These are phyloP conservation scores for Hymenochirus boettgeri DNA, from an alignment of 2,113 vertebrate species.

Conservation along the genomic window DNA sequence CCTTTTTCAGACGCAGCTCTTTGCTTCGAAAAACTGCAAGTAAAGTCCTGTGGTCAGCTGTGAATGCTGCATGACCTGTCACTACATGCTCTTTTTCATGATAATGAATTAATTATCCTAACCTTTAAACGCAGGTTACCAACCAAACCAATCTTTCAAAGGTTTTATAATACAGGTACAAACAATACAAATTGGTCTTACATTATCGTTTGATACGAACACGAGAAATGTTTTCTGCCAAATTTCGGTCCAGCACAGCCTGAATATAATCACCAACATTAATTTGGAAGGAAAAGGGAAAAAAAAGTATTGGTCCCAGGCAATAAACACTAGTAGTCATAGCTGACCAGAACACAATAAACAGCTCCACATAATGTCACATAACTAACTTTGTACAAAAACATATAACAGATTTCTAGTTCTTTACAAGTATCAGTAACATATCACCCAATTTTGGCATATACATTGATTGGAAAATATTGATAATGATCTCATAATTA, in stretches of 20 bases:
- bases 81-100: too few relatives aligned
- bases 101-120: not conserved
- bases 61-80: not conserved
- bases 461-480: too few relatives aligned
- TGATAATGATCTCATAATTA: too few relatives aligned
- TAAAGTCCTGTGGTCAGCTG: not conserved
- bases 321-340: too few relatives aligned
- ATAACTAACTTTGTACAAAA: too few relatives aligned
- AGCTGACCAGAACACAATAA: too few relatives aligned
- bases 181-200: slow-evolving; percentile 50
- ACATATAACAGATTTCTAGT: too few relatives aligned
- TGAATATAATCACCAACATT: slow-evolving; percentile 93
- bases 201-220: slow-evolving; percentile 84
- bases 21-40: slow-evolving; percentile 91
- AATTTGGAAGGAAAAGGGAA: slow-evolving; percentile 63
- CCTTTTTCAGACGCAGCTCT: slow-evolving; percentile 94
- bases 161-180: not conserved
- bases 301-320: too few relatives aligned
- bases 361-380: too few relatives aligned
- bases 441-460: too few relatives aligned
- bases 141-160: not conserved
- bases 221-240: slow-evolving; percentile 82
- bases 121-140: not conserved
- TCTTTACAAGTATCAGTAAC: too few relatives aligned
- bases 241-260: slow-evolving; percentile 81